Evolutionary conservation across 2,888 invertebrate species (phyloP).

Genomic region (Hirtodrosophila trivittata): DNA sequence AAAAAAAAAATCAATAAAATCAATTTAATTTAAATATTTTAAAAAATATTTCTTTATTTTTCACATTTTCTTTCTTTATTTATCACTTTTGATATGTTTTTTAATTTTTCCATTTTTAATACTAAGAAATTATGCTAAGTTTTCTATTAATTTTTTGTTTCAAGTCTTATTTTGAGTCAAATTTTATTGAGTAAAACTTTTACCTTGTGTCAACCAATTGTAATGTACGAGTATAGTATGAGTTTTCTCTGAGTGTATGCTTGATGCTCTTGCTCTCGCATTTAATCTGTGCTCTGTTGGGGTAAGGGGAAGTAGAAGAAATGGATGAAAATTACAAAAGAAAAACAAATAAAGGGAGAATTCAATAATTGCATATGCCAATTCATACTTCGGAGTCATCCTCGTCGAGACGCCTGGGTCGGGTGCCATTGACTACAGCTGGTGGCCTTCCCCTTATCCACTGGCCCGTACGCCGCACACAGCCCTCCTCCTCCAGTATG

Average conservation of each 20-base stretch:
- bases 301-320: slow-evolving; percentile 32
- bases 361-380: slow-evolving; percentile 10
- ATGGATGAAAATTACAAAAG: slow-evolving; percentile 18
- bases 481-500: slow-evolving; percentile 80
- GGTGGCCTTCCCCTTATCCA: slow-evolving; percentile 31
- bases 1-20: too few species aligned
- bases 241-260: slow-evolving; percentile 43
- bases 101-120: too few species aligned
- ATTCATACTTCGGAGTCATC: slow-evolving; percentile 77
- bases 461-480: slow-evolving; percentile 48
- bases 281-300: slow-evolving; percentile 64
- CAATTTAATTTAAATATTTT: too few species aligned
- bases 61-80: too few species aligned
- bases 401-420: slow-evolving; percentile 63
- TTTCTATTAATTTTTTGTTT: background rate
- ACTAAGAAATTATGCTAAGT: too few species aligned
- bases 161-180: background rate
- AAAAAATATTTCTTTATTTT: too few species aligned
- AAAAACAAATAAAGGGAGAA: slow-evolving; percentile 2
- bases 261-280: slow-evolving; percentile 23
- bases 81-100: too few species aligned
- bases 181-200: slow-evolving; percentile 1
- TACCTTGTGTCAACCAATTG: slow-evolving; percentile 37
- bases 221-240: background rate
- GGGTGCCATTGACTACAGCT: slow-evolving; percentile 15